Base-by-base conservation (phyloP, 2,888 invertebrate genomes). In the Plagodis dolabraria region DNA sequence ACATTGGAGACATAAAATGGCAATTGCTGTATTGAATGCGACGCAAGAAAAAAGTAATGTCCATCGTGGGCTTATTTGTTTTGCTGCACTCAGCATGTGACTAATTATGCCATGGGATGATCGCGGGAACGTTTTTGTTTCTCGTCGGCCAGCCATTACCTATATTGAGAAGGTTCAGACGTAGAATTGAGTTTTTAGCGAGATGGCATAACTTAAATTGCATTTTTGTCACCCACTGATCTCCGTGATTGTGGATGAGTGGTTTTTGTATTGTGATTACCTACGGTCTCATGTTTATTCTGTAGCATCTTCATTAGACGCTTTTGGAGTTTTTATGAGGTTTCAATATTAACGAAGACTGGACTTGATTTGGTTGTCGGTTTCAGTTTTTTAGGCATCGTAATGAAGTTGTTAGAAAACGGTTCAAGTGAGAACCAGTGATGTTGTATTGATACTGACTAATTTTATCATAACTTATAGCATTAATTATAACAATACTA, bases 151-250 rank as follows among this genome's bases (percentile, higher is more conserved):
- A 73, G 76, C 78, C 82, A 84, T 83, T 83, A 79, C 80, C 22
- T 22, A 22, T 22, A 77, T 76, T 53, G 71, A 72, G 69, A 68
- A 71, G 76, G 77, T 76, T 82, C 80, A 49, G 46, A 56, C 33
- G 76, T 77, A 75, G 74, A 85, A 87, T 87, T 86, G 82, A 83
- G 81, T 89, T 90, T 90, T 90, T 90, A 84, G 81, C 47, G 10
- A 52, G 47, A 22, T 55, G 49, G 64, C 82, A 89, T 88, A 89
- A 85, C 86, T 87, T 85, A 91, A 86, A 90, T 90, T 88, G 90
- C 90, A 91, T 90, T 91, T 90, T 91, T 89, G 91, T 89, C 91
- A 90, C 91, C 86, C 84, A 81, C 77, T 78, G 74, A 73, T 68
- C 70, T 75, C 68, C 69, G 74, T 77, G 82, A 82, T 82, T 83